Evolutionary conservation across 2,797 vertebrate genomes (phyloP), one percentile per base, ranked within the genome.

Genomic region (Acanthurus leucopareius): DNA sequence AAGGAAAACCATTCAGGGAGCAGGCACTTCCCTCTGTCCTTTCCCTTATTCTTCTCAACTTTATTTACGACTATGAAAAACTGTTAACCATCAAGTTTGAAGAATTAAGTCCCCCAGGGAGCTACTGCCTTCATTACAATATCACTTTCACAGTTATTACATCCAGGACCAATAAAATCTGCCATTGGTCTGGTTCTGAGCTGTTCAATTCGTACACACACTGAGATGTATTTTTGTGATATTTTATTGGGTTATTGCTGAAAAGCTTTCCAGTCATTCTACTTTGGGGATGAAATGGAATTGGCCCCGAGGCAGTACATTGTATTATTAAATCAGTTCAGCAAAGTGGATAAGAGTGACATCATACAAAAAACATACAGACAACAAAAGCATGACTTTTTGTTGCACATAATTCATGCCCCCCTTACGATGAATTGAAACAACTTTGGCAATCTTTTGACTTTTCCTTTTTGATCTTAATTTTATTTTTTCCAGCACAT

Each of bases 41-140:
- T 59, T 68, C 28, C 51, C 73, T 84, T 64, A 65, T 75, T 75
- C 51, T 45, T 77, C 76, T 86, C 71, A 72, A 67, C 69, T 81
- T 88, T 87, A 87, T 87, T 79, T 81, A 49, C 3, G 17, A 72
- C 67, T 38, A n/a, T 86, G 68, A 87, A 85, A 79, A 81, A 86
- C 45, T 57, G 68, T 59, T 64, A 82, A 75, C 72, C 59, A 25
- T 57, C 25, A 32, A 32, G 28, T 32, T 32, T 32, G 28, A 32
- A 32, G 28, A 32, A 32, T 32, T 32, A 15, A 60, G 58, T 73
- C 75, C 45, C 75, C 47, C 73, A 67, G 67, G 60, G 60, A 49
- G 65, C 35, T 13, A 20, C 64, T 54, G 66, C 73, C 79, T 86
- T 88, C 75, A 86, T 91, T 81, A 82, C 69, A 72, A 80, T 85